Percentiles rank a stretch among this genome's conserved stretches.
Evolutionary conservation across 2,888 invertebrate species (phyloP).

Genomic region (Choristoneura rosaceana): DNA sequence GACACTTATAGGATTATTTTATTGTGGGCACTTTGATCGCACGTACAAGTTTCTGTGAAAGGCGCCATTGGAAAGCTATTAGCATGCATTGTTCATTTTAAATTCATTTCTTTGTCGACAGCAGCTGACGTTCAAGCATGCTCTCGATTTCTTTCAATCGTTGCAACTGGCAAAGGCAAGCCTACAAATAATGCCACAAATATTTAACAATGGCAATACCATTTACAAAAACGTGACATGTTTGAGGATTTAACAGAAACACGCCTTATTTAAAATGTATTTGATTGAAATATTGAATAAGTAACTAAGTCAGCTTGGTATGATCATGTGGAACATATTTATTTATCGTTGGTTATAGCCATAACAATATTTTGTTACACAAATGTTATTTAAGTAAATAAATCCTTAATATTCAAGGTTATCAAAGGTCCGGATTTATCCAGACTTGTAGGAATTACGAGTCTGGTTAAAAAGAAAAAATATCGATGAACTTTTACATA

Average conservation of each 20-base stretch:
- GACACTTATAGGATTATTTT: background rate
- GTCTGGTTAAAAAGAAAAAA: no score
- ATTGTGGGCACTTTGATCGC: constrained; percentile 11
- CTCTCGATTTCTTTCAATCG: constrained; percentile 50
- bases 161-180: constrained; percentile 45
- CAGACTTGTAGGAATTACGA: no score
- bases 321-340: background rate
- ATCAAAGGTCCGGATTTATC: no score
- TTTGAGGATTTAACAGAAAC: constrained; percentile 35
- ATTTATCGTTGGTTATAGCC: background rate
- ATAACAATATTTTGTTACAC: no score
- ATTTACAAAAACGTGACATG: constrained; percentile 34
- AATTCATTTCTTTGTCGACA: constrained; percentile 42
- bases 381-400: no score
- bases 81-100: constrained; percentile 52
- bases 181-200: constrained; percentile 46
- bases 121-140: constrained; percentile 47
- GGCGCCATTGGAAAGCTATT: constrained; percentile 60
- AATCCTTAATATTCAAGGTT: no score
- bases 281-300: constrained; percentile 11
- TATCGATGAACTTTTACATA: no score
- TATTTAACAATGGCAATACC: constrained; percentile 36
- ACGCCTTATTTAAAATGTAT: constrained; percentile 25
- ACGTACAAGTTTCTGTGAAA: constrained; percentile 47
- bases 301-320: background rate